Evolutionary conservation across 53 echinoderm and acorn worm species (phyloP).

Genomic region (Actinopyga echinites): DNA sequence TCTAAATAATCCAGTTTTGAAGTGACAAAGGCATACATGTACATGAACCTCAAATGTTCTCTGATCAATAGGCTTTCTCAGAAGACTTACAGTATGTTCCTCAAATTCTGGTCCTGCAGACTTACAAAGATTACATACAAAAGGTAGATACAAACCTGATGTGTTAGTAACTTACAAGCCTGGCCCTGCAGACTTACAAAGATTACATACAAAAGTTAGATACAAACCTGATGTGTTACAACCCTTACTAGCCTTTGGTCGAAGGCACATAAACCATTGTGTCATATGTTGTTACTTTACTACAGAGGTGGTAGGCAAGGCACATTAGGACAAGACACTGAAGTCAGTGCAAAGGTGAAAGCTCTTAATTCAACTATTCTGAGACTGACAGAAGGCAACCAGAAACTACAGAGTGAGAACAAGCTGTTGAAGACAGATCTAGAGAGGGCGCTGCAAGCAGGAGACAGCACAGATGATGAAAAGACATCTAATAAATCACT

Average conservation of each 20-base stretch:
- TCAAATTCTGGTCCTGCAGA: no score
- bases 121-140: no score
- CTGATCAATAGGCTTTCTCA: no score
- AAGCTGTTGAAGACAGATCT: conserved; percentile 95
- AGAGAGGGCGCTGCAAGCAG: conserved; percentile 88
- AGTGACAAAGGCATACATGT: no score
- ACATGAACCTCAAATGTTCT: no score
- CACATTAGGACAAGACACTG: conserved; percentile 62
- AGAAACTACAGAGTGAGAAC: conserved; percentile 93
- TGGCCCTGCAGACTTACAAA: no score
- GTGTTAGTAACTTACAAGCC: no score
- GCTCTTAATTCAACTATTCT: conserved; percentile 92
- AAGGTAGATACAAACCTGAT: no score
- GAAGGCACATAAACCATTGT: neutral
- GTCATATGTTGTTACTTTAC: neutral
- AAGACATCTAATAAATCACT: neutral
- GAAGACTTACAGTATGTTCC: no score
- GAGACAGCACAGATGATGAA: conserved; percentile 41
- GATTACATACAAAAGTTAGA: no score
- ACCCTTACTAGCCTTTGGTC: neutral
- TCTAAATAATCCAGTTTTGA: no score
- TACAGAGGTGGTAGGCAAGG: conserved; percentile 48
- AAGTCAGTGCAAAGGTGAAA: conserved; percentile 73
- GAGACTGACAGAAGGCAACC: conserved; percentile 89
- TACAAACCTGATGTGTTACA: no score